A percentile compares a stretch with the other conserved stretches of the same genome.
These are phyloP conservation scores for Oscheius sp. DNA, from an alignment of 2,888 invertebrate genomes.

Conservation along the genomic window DNA sequence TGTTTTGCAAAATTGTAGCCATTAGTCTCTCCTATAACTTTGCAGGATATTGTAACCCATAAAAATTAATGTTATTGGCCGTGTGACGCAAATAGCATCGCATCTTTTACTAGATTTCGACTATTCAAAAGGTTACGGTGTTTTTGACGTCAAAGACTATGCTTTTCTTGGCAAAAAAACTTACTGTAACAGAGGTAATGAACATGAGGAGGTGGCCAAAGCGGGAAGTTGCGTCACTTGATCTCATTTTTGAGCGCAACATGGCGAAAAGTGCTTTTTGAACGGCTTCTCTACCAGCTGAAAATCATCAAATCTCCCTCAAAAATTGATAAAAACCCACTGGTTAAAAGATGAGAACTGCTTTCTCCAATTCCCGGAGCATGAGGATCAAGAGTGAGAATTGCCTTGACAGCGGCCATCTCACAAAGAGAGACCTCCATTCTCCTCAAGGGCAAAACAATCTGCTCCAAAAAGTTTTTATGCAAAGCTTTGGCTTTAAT, in stretches of 20 bases:
- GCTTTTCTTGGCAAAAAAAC: neutral
- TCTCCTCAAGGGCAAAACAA: slow-evolving; percentile 12
- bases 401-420: slow-evolving; percentile 28
- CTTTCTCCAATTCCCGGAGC: slow-evolving; percentile 26
- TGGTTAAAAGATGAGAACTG: slow-evolving; percentile 19
- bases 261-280: slow-evolving; percentile 26
- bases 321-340: neutral
- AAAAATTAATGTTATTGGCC: too few relatives aligned
- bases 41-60: neutral
- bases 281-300: slow-evolving; percentile 28
- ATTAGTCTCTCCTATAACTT: neutral
- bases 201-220: slow-evolving; percentile 30
- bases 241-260: neutral
- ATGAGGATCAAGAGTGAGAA: slow-evolving; percentile 21
- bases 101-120: too few relatives aligned
- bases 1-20: neutral
- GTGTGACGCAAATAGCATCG: too few relatives aligned
- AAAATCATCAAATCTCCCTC: neutral
- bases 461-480: slow-evolving; percentile 21
- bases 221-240: slow-evolving; percentile 22
- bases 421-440: slow-evolving; percentile 21
- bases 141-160: too few relatives aligned
- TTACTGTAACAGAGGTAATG: slow-evolving; percentile 29
- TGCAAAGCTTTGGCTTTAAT: neutral
- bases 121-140: too few relatives aligned